These are phyloP conservation scores for Zaprionus ghesquierei DNA, from an alignment of 1,140 invertebrate genomes.

Conservation along the genomic window DNA sequence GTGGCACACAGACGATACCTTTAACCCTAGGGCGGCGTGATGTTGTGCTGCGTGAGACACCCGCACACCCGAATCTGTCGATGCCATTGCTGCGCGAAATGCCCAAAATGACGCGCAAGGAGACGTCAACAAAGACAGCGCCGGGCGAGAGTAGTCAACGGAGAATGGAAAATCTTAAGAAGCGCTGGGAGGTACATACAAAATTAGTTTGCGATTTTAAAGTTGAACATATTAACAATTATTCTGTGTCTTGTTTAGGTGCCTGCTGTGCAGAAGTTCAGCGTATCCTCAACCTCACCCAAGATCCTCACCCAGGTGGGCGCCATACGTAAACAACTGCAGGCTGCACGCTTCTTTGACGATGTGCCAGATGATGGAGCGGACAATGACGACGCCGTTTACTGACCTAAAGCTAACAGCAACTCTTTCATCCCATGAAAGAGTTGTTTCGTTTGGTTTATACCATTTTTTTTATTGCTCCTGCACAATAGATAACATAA, in stretches of 20 bases:
- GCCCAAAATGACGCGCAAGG: slow-evolving; percentile 77
- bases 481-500: slow-evolving; percentile 29
- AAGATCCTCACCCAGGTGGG: slow-evolving; percentile 77
- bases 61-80: slow-evolving; percentile 63
- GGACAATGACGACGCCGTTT: slow-evolving; percentile 43
- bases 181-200: slow-evolving; percentile 67
- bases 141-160: slow-evolving; percentile 27
- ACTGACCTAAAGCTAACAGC: slow-evolving; percentile 41
- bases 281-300: slow-evolving; percentile 61
- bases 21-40: slow-evolving; percentile 49
- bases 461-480: slow-evolving; percentile 12
- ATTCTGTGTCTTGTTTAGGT: slow-evolving; percentile 41
- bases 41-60: slow-evolving; percentile 62
- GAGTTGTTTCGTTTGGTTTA: slow-evolving; percentile 28
- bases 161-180: slow-evolving; percentile 64
- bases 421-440: slow-evolving; percentile 23
- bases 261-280: slow-evolving; percentile 76
- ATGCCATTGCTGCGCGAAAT: slow-evolving; percentile 79
- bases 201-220: background rate
- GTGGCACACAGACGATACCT: slow-evolving; percentile 71
- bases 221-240: background rate
- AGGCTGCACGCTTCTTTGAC: slow-evolving; percentile 67
- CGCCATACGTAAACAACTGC: slow-evolving; percentile 75
- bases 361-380: slow-evolving; percentile 28
- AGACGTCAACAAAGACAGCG: slow-evolving; percentile 23